A percentile compares a stretch with the other conserved stretches of the same genome.
These are phyloP conservation scores for Amblyopsis hoosieri DNA, from an alignment of 2,797 vertebrate genomes.

Conservation along the genomic window DNA sequence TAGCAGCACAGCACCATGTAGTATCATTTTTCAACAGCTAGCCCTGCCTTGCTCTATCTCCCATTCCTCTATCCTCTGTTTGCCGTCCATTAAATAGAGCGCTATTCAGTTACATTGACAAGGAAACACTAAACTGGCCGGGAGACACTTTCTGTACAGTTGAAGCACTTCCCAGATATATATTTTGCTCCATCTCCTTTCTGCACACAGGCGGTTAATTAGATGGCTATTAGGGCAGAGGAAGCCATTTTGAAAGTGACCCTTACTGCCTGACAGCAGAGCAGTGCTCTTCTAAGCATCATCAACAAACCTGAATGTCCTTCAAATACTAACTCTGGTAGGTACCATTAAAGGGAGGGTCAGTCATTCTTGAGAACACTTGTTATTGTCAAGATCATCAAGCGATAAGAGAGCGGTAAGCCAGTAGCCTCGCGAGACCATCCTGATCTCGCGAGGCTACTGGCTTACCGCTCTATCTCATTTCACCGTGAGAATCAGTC, in stretches of 20 bases:
- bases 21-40: constrained; percentile 61
- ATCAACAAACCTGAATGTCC: too few species aligned
- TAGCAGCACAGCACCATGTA: constrained; percentile 3
- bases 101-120: constrained; percentile 64
- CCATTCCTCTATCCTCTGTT: constrained; percentile 48
- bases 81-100: constrained; percentile 63
- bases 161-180: constrained; percentile 20
- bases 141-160: constrained; percentile 20
- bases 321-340: neutral
- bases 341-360: too few species aligned
- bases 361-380: too few species aligned
- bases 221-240: neutral
- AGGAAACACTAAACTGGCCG: constrained; percentile 56
- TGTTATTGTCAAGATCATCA: too few species aligned
- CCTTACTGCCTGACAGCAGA: too few species aligned
- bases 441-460: too few species aligned
- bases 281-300: too few species aligned
- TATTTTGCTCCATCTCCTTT: neutral
- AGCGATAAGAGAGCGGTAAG: too few species aligned
- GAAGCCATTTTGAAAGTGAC: too few species aligned
- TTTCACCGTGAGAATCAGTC: too few species aligned
- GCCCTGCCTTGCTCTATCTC: constrained; percentile 33
- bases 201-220: neutral
- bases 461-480: too few species aligned
- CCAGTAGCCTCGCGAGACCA: too few species aligned